Evolutionary conservation across 1,140 invertebrate species (phyloP).

Genomic region (Lycorma delicatula): DNA sequence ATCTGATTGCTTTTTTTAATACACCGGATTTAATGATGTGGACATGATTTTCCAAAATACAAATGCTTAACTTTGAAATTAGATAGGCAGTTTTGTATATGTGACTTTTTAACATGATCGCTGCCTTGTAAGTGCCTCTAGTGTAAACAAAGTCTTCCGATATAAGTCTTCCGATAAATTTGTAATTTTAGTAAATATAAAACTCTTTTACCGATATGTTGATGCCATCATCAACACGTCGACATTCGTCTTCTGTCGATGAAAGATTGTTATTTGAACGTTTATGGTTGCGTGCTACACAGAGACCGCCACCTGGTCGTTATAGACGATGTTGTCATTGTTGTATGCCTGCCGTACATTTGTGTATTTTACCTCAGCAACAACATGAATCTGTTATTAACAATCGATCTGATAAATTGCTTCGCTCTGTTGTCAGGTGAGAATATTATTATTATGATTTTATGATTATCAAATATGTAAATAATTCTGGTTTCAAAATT

Average conservation of each 20-base stretch:
- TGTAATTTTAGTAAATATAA: too few relatives aligned
- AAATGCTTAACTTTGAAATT: too few relatives aligned
- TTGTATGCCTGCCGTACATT: slow-evolving; percentile 37
- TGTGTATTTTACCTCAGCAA: slow-evolving; percentile 37
- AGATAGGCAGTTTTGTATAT: too few relatives aligned
- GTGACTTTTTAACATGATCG: too few relatives aligned
- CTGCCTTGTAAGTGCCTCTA: neutral
- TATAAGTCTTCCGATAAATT: slow-evolving; percentile 12
- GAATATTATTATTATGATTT: too few relatives aligned
- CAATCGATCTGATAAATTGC: neutral
- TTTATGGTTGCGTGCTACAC: slow-evolving; percentile 51
- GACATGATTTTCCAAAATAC: too few relatives aligned
- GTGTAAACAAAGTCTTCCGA: slow-evolving; percentile 13
- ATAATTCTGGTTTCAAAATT: too few relatives aligned
- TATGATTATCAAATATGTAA: too few relatives aligned
- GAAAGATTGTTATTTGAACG: slow-evolving; percentile 50
- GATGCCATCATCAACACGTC: neutral
- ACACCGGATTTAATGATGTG: too few relatives aligned
- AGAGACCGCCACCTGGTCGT: slow-evolving; percentile 34
- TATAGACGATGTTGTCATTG: slow-evolving; percentile 39
- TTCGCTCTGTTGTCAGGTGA: slow-evolving; percentile 54
- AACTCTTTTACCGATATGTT: too few relatives aligned
- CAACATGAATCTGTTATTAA: too few relatives aligned
- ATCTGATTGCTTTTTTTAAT: too few relatives aligned
- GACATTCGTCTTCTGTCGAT: slow-evolving; percentile 25